A percentile compares a stretch with the other conserved stretches of the same genome.
Evolutionary conservation across 1,140 invertebrate genomes (phyloP).

Genomic region (Parasteatoda tepidariorum): DNA sequence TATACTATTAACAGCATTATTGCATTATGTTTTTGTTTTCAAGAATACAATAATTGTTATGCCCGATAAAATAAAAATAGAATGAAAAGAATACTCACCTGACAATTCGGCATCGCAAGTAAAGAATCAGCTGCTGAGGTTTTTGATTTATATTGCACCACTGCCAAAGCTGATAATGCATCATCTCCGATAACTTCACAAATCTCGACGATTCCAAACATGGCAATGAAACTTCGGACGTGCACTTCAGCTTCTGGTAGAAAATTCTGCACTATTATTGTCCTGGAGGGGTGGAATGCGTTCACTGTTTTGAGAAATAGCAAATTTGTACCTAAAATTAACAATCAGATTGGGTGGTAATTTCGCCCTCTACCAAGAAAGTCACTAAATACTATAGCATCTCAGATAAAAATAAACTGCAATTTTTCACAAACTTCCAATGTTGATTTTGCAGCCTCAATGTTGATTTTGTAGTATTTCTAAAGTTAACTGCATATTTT

Average conservation of each 20-base stretch:
- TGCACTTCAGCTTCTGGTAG: slow-evolving; percentile 33
- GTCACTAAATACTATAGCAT: not conserved
- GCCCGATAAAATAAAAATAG: not conserved
- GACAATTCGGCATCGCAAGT: slow-evolving; percentile 31
- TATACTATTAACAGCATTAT: too few species aligned
- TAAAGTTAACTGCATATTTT: not conserved
- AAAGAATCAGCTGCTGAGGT: slow-evolving; percentile 35
- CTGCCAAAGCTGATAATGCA: slow-evolving; percentile 10
- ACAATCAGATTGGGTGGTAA: not conserved
- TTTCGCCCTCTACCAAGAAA: not conserved
- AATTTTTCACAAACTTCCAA: too few species aligned
- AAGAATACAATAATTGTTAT: too few species aligned
- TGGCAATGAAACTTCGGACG: slow-evolving; percentile 28
- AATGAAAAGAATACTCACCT: not conserved
- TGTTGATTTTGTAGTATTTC: not conserved
- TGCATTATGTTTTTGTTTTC: too few species aligned
- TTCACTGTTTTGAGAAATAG: not conserved
- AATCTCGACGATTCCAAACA: slow-evolving; percentile 39
- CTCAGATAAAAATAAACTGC: not conserved
- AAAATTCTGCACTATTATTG: slow-evolving; percentile 43
- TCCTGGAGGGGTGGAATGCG: slow-evolving; percentile 35
- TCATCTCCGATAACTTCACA: slow-evolving; percentile 47
- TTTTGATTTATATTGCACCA: slow-evolving; percentile 38
- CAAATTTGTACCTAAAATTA: not conserved
- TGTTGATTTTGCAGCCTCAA: not conserved